phyloP scores from a whole-genome alignment of 2,797 vertebrate genomes.

The Gambelia wislizenii region DNA sequence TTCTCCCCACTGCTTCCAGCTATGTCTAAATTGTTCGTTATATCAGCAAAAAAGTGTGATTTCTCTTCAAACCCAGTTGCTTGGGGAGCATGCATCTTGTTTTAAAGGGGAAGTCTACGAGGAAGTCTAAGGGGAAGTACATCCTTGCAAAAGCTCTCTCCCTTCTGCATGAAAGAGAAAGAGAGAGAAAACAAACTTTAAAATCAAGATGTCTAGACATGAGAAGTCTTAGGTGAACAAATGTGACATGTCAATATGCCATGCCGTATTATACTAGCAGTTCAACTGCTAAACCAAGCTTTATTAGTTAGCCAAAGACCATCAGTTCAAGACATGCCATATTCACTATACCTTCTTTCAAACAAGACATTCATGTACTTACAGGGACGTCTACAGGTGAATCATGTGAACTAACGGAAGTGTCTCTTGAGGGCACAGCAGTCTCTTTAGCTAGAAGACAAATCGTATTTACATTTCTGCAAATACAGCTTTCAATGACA shows the following conservation, averaged over 20 bases:
- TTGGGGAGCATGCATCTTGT: not conserved
- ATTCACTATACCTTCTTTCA: not conserved
- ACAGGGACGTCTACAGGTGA: slow-evolving; percentile 68
- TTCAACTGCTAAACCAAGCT: no score
- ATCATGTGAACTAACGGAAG: slow-evolving; percentile 71
- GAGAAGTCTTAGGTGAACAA: slow-evolving; percentile 20
- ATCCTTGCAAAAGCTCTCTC: not conserved
- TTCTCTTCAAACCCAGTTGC: not conserved
- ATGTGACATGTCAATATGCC: not conserved
- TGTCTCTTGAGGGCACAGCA: slow-evolving; percentile 68
- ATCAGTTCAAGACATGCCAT: no score
- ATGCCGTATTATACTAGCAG: slow-evolving; percentile 10
- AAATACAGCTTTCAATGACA: slow-evolving; percentile 13
- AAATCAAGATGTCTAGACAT: not conserved
- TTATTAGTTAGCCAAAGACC: no score
- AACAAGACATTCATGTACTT: slow-evolving; percentile 70
- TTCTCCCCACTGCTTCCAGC: not conserved
- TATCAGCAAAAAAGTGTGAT: not conserved
- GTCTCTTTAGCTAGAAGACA: slow-evolving; percentile 77
- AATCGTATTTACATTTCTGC: slow-evolving; percentile 42
- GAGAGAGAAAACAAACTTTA: not conserved
- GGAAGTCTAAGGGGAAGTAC: no score
- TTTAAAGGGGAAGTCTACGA: not conserved
- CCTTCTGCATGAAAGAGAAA: not conserved
- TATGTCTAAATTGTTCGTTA: not conserved